Percentiles rank a stretch among this genome's conserved stretches.
phyloP scores from a whole-genome alignment of 2,797 vertebrate genomes.

The Tokudaia tokunoshimensis region DNA sequence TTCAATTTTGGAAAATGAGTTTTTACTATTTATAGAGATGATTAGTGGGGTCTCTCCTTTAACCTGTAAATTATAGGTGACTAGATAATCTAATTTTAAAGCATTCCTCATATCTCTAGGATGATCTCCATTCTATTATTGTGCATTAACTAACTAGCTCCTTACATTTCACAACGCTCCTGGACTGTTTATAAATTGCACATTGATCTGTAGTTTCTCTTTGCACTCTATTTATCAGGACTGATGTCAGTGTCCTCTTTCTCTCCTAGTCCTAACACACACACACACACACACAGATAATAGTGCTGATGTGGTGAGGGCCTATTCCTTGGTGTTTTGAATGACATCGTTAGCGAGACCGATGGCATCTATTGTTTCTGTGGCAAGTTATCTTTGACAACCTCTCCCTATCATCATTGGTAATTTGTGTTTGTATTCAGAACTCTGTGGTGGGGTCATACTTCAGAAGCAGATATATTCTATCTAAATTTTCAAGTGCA shows the following conservation, averaged over 20 bases:
- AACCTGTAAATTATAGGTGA: not conserved
- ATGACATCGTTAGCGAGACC: slow-evolving; percentile 34
- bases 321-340: slow-evolving; percentile 42
- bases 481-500: slow-evolving; percentile 16
- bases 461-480: slow-evolving; percentile 43
- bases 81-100: slow-evolving; percentile 53
- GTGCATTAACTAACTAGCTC: not conserved
- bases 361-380: slow-evolving; percentile 6
- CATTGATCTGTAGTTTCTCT: not conserved
- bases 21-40: not conserved
- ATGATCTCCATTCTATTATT: not conserved
- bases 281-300: not conserved
- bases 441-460: not conserved
- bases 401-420: slow-evolving; percentile 19
- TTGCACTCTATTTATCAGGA: slow-evolving; percentile 5
- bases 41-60: slow-evolving; percentile 48
- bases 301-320: not conserved
- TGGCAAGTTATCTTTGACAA: slow-evolving; percentile 59
- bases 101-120: not conserved
- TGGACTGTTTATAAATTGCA: slow-evolving; percentile 7
- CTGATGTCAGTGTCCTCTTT: not conserved
- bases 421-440: slow-evolving; percentile 35
- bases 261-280: not conserved
- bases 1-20: slow-evolving; percentile 14
- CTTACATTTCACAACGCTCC: slow-evolving; percentile 13